Conservation (phyloP, 2,888 invertebrate species). For the Pasiphila rectangulata region DNA sequence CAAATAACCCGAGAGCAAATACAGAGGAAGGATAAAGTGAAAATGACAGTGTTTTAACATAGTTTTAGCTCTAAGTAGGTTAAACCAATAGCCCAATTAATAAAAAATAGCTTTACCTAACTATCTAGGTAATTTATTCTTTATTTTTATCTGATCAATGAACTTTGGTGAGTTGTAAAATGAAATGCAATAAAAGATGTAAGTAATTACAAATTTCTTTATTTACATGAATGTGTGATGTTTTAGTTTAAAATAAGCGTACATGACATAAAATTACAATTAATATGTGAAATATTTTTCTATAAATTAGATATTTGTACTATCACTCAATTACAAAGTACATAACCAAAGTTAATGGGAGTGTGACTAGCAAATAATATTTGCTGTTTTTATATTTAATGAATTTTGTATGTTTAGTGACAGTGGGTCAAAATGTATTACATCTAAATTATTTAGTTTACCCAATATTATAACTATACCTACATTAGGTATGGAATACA, state of each 20-base stretch:
- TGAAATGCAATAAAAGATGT: background rate
- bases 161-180: constrained; percentile 8
- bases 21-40: constrained; percentile 86
- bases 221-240: constrained; percentile 76
- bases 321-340: constrained; percentile 79
- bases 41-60: constrained; percentile 86
- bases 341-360: constrained; percentile 71
- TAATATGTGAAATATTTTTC: constrained; percentile 76
- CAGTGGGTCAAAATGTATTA: constrained; percentile 64
- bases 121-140: background rate
- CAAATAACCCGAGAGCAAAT: constrained; percentile 86
- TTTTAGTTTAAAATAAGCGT: constrained; percentile 81
- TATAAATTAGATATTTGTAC: constrained; percentile 81
- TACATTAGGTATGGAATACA: constrained; percentile 63
- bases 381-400: constrained; percentile 65
- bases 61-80: background rate
- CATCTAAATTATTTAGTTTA: constrained; percentile 45
- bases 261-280: constrained; percentile 80
- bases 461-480: constrained; percentile 56
- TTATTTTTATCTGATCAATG: background rate
- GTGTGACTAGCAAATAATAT: constrained; percentile 78
- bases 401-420: constrained; percentile 59
- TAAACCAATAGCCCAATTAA: no score
- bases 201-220: constrained; percentile 74
- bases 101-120: background rate